Evolutionary conservation across 2,113 vertebrate genomes (phyloP).

Genomic region (Vireo altiloquus): DNA sequence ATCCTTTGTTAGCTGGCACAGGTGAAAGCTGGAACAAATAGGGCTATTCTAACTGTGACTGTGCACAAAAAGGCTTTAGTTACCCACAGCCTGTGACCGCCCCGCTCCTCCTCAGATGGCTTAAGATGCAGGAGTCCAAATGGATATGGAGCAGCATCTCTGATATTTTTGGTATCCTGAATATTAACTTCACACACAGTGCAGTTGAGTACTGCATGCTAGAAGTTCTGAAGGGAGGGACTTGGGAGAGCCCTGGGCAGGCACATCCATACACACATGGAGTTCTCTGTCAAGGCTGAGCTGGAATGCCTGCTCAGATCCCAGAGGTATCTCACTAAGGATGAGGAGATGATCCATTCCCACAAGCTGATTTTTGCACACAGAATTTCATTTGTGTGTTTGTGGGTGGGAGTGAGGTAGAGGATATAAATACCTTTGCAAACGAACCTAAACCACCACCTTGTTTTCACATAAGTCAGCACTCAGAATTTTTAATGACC

Average conservation of each 20-base stretch:
- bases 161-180: not conserved
- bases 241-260: not conserved
- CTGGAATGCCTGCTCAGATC: not conserved
- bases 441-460: not conserved
- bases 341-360: not conserved
- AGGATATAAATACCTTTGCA: not conserved
- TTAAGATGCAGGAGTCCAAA: not conserved
- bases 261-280: not conserved
- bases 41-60: not conserved
- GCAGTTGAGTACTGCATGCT: not conserved
- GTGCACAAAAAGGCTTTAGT: not conserved
- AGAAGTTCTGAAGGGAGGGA: not conserved
- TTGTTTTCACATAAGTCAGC: not conserved
- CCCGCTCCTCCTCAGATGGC: not conserved
- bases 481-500: not conserved
- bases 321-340: not conserved
- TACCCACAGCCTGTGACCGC: rapidly evolving
- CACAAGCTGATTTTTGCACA: not conserved
- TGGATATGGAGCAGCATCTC: not conserved
- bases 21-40: not conserved
- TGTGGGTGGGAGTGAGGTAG: not conserved
- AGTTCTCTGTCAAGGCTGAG: not conserved
- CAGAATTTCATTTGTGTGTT: not conserved
- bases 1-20: not conserved
- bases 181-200: not conserved